Evolutionary conservation across 1,140 invertebrate species (phyloP).

Genomic region (Cotesia vestalis): DNA sequence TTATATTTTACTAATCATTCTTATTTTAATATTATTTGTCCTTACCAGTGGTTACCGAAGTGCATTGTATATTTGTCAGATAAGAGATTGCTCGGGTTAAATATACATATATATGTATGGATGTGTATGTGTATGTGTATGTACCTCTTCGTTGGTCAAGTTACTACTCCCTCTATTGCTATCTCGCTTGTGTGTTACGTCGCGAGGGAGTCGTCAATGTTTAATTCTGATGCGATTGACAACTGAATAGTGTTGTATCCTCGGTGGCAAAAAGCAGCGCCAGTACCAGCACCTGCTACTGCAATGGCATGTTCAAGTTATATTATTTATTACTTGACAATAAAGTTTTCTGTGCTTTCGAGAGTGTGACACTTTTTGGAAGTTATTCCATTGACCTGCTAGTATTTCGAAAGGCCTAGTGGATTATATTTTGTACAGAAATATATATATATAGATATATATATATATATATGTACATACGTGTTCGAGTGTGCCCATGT

Average conservation of each 20-base stretch:
- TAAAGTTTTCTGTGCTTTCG: background rate
- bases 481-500: no score
- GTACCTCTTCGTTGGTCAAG: background rate
- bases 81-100: background rate
- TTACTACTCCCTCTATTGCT: background rate
- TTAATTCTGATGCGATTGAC: background rate
- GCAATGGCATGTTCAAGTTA: background rate
- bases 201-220: slow-evolving; percentile 17
- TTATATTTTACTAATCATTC: background rate
- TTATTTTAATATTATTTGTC: slow-evolving; percentile 25
- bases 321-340: background rate
- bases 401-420: no score
- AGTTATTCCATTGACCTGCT: background rate
- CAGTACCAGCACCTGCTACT: background rate
- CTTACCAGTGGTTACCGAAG: background rate
- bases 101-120: background rate
- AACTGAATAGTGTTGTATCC: background rate
- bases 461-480: no score
- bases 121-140: background rate
- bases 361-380: slow-evolving; percentile 6
- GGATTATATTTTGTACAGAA: no score
- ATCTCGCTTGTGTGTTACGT: slow-evolving; percentile 4
- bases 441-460: no score
- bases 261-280: background rate
- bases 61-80: slow-evolving; percentile 1